Evolutionary conservation across 2,113 vertebrate genomes (phyloP), one percentile per base, ranked within the genome.

Genomic region (Pomatostomus ruficeps): DNA sequence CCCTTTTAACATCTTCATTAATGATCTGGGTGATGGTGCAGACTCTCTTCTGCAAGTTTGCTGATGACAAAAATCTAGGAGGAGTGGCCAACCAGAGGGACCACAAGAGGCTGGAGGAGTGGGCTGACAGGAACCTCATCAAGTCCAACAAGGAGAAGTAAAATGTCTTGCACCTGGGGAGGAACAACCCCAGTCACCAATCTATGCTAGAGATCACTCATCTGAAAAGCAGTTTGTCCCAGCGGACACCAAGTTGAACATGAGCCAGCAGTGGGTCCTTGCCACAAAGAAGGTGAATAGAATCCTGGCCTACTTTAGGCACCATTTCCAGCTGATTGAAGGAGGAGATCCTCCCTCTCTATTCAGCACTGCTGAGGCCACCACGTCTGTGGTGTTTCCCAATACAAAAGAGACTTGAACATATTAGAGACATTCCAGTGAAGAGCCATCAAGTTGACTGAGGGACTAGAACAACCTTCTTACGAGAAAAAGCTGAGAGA

Each of bases 221-320:
- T 6, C 23, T 35, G 48, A 40, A 88, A 74, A 63, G 9, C 10
- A 73, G 5, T 11, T 51, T 78, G 29, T 67, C 36, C 42, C 38
- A 43, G 14, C 0, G 0, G 16, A 31, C 14, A 31, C 9, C 26
- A 48, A n/a, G 14, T 11, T 6, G 1, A 48, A 13, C 13, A 26
- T 4, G 9, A 68, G 7, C 4, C 42, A 77, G 16, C 14, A 54
- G 43, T 4, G 3, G 1, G 9, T 42, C 31, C 26, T 71, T 54
- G 8, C 4, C 15, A 43, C 17, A 28, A 58, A 57, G 21, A 63
- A 26, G 4, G 18, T 15, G 35, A 65, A 28, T 16, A 24, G 35
- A 58, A 88, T 43, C 35, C 43, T 33, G 14, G 10, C 36, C 18
- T 65, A 7, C 36, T 43, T 42, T 55, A 20, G 31, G 26, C 5